These are phyloP conservation scores for Oxyscelio sp. DNA, from an alignment of 2,888 invertebrate species.

Conservation along the genomic window DNA sequence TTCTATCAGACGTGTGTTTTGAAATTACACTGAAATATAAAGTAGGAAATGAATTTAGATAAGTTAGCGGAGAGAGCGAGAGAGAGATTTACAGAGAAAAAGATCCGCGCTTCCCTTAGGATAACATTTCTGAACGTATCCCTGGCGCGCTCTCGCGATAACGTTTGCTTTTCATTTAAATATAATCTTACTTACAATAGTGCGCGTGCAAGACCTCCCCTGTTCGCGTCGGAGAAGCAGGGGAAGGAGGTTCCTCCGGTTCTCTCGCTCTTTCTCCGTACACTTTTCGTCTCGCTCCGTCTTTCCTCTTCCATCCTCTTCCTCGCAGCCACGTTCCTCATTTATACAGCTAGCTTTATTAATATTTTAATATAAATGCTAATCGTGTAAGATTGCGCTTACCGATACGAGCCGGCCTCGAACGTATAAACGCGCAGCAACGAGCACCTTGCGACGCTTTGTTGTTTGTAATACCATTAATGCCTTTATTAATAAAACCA, in stretches of 20 bases:
- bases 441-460: constrained; percentile 69
- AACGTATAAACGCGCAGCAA: constrained; percentile 69
- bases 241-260: neutral
- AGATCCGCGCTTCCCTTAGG: constrained; percentile 43
- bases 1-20: constrained; percentile 47
- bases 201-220: constrained; percentile 70
- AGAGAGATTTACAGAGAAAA: constrained; percentile 28
- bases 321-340: constrained; percentile 60
- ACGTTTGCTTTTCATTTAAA: constrained; percentile 78
- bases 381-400: constrained; percentile 84
- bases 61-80: constrained; percentile 35
- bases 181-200: constrained; percentile 79
- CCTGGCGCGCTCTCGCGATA: constrained; percentile 67
- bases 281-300: constrained; percentile 31
- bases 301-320: constrained; percentile 8
- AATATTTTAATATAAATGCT: constrained; percentile 87
- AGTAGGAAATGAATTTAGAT: constrained; percentile 58
- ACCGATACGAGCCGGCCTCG: constrained; percentile 72
- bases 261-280: constrained; percentile 13
- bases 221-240: constrained; percentile 36
- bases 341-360: constrained; percentile 78
- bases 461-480: constrained; percentile 75
- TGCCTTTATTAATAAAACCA: constrained; percentile 62
- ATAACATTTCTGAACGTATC: constrained; percentile 62
- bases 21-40: constrained; percentile 50